Evolutionary conservation across 2,888 invertebrate genomes (phyloP).

Genomic region (Cheilosia impressa): DNA sequence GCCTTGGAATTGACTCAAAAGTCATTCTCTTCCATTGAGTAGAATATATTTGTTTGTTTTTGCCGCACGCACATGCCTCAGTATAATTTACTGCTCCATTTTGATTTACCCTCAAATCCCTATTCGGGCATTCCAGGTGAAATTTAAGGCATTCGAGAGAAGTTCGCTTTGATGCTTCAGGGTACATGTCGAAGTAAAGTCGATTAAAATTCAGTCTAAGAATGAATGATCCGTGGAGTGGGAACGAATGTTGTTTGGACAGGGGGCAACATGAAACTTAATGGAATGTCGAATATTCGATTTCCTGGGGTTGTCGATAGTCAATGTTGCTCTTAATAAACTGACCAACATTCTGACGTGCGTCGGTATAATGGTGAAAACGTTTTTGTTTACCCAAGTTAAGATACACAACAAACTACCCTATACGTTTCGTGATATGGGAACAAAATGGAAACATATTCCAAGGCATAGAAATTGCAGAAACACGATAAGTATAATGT

Average conservation of each 20-base stretch:
- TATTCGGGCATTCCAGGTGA: constrained; percentile 58
- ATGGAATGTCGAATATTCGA: constrained; percentile 58
- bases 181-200: constrained; percentile 40
- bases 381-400: constrained; percentile 10
- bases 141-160: constrained; percentile 62
- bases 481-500: neutral
- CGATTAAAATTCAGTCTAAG: constrained; percentile 68
- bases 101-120: constrained; percentile 64
- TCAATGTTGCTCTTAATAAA: constrained; percentile 46
- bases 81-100: constrained; percentile 63
- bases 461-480: neutral
- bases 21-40: constrained; percentile 7
- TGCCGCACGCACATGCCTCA: constrained; percentile 27
- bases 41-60: constrained; percentile 4
- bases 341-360: constrained; percentile 23
- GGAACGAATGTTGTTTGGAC: constrained; percentile 10
- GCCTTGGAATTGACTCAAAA: constrained; percentile 35
- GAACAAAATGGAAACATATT: constrained; percentile 13
- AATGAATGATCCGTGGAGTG: constrained; percentile 13
- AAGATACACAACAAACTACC: constrained; percentile 23
- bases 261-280: constrained; percentile 11
- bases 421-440: constrained; percentile 23
- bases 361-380: neutral
- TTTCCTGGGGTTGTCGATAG: constrained; percentile 31
- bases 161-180: constrained; percentile 54